Percentiles rank a stretch among this genome's conserved stretches.
These are phyloP conservation scores for Silurus lanzhouensis DNA, from an alignment of 2,797 vertebrate genomes.

Conservation along the genomic window DNA sequence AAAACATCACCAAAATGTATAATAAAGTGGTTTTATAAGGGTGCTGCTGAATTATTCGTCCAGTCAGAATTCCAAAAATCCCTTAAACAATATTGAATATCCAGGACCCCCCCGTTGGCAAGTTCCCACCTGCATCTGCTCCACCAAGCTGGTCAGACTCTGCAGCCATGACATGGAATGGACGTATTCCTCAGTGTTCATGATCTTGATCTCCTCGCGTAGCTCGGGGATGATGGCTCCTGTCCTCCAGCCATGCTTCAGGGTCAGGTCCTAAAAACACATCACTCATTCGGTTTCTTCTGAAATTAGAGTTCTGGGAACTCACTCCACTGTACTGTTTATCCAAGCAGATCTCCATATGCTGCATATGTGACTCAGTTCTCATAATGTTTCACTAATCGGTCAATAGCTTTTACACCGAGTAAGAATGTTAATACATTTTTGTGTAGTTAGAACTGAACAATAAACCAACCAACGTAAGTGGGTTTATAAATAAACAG, in stretches of 20 bases:
- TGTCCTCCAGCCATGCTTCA: conserved; percentile 98
- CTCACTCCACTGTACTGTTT: background rate
- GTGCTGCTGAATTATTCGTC: background rate
- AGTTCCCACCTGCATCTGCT: conserved; percentile 92
- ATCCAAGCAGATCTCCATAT: too few relatives aligned
- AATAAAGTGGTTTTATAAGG: background rate
- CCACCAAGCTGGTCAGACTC: conserved; percentile 89
- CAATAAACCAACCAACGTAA: background rate
- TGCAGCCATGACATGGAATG: conserved; percentile 94
- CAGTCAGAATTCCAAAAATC: background rate
- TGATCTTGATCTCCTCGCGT: conserved; percentile 93
- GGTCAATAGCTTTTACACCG: background rate
- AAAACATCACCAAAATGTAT: background rate
- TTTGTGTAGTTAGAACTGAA: background rate
- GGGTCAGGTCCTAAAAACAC: conserved; percentile 86
- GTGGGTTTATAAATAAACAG: background rate
- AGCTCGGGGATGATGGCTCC: conserved; percentile 97
- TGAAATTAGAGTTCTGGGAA: background rate
- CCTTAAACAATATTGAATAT: background rate
- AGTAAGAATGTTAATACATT: background rate
- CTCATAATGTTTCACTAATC: background rate
- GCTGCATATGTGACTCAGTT: background rate
- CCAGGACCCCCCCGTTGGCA: too few relatives aligned
- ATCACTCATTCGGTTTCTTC: background rate
- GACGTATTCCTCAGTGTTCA: conserved; percentile 92